These are phyloP conservation scores for Onychorhynchus coronatus DNA, from an alignment of 2,113 vertebrate genomes.

Conservation along the genomic window DNA sequence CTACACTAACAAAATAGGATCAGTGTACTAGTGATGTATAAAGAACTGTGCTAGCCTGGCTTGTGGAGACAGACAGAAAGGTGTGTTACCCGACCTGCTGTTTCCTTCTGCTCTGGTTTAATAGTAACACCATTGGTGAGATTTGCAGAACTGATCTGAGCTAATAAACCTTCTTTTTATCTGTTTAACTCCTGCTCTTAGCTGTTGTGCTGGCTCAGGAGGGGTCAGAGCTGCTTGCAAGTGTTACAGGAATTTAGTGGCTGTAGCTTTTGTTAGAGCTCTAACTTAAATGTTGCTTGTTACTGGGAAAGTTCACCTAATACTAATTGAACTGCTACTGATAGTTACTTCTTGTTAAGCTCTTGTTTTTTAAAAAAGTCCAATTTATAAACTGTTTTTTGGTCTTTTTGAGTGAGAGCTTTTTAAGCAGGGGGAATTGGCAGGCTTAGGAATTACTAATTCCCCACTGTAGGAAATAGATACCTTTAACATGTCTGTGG, in stretches of 20 bases:
- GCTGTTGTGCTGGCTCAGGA: not conserved
- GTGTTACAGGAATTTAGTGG: not conserved
- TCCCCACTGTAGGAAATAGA: not conserved
- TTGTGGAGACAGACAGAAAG: not conserved
- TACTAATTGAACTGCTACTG: not conserved
- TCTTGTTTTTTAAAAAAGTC: not conserved
- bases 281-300: not conserved
- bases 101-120: not conserved
- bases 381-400: not conserved
- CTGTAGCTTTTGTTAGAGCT: not conserved
- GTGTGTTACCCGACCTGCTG: not conserved
- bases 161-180: not conserved
- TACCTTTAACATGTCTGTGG: not conserved
- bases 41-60: not conserved
- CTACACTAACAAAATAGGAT: not conserved
- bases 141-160: not conserved
- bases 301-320: not conserved
- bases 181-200: not conserved
- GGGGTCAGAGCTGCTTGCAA: rapidly evolving
- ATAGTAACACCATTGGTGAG: not conserved
- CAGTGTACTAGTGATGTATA: not conserved
- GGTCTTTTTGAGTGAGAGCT: not conserved
- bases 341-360: not conserved
- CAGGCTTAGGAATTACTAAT: not conserved
- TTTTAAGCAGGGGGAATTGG: not conserved